Base-by-base conservation (phyloP, 2,113 vertebrate species). In the Chroicocephalus ridibundus region DNA sequence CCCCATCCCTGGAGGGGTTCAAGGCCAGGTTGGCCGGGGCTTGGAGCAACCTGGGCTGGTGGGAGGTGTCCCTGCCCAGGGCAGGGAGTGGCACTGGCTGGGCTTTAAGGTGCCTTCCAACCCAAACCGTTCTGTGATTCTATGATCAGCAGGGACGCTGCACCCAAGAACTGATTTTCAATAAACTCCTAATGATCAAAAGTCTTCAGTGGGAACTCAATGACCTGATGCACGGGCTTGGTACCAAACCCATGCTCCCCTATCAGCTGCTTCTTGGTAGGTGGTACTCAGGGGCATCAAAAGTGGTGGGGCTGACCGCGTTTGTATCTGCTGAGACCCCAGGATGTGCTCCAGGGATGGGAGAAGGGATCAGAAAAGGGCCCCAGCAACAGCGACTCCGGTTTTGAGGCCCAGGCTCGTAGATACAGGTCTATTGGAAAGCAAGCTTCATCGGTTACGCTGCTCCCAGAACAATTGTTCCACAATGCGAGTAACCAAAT, bases 401-500 rank as follows among this genome's bases (percentile, higher is more conserved):
- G 13, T 38, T n/a, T 58, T 1, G 0, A 76, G n/a, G 62, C 49
- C 34, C 8, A 12, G 20, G 12, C 38, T 60, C 1, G 3, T 14
- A 55, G n/a, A 64, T 9, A 2, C 24, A 22, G 25, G 29, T 29
- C 36, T n/a, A 15, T 9, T 46, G 21, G 47, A 57, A 68, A 74
- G 32, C 5, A 3, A 18, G 18, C 24, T 72, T 68, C 65, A n/a
- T 36, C 1, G 0, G 5, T 71, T 68, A 40, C 8, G 1, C 32
- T 13, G 32, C 27, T 71, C 58, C 64, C 77, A 78, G 66, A 78
- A 51, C 47, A 79, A 47, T 9, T 22, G 16, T 68, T 78, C 65
- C 54, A 64, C 47, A 9, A 21, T 5, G 55, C 3, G 2, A 55
- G 13, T 29, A 82, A 82, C 51, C 49, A 76, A 84, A 80, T 54